Conservation (phyloP, 64 coral and sea anemone genomes). For the Porites lutea region DNA sequence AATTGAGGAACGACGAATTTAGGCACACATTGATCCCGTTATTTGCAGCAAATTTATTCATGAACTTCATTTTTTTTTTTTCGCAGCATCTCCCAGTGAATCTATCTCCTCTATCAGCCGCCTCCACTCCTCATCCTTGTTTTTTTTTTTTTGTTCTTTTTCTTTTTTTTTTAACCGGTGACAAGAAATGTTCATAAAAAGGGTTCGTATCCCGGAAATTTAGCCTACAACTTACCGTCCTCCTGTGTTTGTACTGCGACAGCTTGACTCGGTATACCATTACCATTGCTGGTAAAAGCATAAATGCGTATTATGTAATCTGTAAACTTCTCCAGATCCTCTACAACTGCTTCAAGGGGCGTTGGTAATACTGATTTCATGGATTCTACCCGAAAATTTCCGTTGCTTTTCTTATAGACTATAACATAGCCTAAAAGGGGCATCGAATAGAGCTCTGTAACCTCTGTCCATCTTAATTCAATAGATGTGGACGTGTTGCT, state of each 20-base stretch:
- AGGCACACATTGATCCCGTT: too few species aligned
- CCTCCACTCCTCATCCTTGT: too few species aligned
- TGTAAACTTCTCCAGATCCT: conserved; percentile 36
- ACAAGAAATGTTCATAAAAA: too few species aligned
- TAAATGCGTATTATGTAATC: conserved; percentile 23
- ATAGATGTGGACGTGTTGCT: conserved; percentile 45
- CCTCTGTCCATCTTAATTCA: conserved; percentile 11
- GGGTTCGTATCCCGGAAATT: too few species aligned
- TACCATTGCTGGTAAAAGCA: conserved; percentile 14
- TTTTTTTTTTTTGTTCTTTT: too few species aligned
- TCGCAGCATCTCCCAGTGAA: too few species aligned
- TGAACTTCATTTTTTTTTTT: too few species aligned
- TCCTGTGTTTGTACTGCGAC: conserved; percentile 41
- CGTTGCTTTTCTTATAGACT: conserved; percentile 16
- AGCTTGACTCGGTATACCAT: conserved; percentile 9
- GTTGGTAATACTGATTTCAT: not conserved
- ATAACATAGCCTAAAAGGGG: conserved; percentile 11
- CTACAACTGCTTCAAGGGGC: not conserved
- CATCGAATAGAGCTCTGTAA: not conserved
- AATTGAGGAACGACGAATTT: too few species aligned
- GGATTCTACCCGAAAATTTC: not conserved
- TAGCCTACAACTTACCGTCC: conserved; percentile 38
- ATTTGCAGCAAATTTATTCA: too few species aligned
- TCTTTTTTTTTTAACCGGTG: too few species aligned
- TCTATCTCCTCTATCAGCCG: too few species aligned